These are phyloP conservation scores for Spilosoma lubricipeda DNA, from an alignment of 2,888 invertebrate species.

Conservation along the genomic window DNA sequence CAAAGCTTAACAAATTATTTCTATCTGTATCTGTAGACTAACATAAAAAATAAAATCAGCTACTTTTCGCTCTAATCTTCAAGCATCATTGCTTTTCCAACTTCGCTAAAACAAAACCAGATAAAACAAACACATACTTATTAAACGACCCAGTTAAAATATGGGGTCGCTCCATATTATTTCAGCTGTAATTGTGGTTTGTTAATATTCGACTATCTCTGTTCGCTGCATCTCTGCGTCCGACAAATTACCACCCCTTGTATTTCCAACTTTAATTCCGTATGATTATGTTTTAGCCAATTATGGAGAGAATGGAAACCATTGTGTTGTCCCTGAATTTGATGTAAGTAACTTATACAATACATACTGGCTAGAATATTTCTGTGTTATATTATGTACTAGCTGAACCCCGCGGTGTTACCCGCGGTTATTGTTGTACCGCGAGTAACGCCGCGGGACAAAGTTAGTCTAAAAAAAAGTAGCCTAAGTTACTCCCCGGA, in stretches of 20 bases:
- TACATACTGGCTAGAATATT: not conserved
- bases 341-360: not conserved
- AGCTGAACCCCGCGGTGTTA: no score
- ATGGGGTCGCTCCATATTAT: slow-evolving; percentile 15
- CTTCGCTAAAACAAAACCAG: not conserved
- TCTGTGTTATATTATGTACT: no score
- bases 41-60: not conserved
- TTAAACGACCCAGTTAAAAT: slow-evolving; percentile 19
- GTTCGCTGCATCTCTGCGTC: slow-evolving; percentile 7
- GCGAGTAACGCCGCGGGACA: no score
- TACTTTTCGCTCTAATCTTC: not conserved
- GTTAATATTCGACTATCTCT: slow-evolving; percentile 26
- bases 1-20: no score
- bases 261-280: slow-evolving; percentile 11
- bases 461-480: no score
- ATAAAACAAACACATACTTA: not conserved
- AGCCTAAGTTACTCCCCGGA: no score
- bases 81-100: not conserved
- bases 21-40: not conserved
- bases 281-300: slow-evolving; percentile 7
- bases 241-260: slow-evolving; percentile 16
- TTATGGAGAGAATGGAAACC: slow-evolving; percentile 5
- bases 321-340: not conserved
- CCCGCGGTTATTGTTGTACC: no score
- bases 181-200: slow-evolving; percentile 25